A percentile compares a stretch with the other conserved stretches of the same genome.
Evolutionary conservation across 2,888 invertebrate genomes (phyloP).

Genomic region (Folsomia candida): DNA sequence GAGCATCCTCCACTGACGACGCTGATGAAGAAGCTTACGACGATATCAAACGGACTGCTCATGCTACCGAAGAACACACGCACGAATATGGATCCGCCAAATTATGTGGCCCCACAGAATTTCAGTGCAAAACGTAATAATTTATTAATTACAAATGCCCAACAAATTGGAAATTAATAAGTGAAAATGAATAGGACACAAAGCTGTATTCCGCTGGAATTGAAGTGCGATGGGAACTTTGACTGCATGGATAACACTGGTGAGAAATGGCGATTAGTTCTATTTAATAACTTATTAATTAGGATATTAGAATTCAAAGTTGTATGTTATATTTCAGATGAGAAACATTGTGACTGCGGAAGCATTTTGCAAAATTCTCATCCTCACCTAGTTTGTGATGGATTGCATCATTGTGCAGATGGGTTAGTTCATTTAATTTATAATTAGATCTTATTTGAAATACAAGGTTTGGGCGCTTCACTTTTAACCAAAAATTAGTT

Average conservation of each 20-base stretch:
- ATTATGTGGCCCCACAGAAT: slow-evolving; percentile 4
- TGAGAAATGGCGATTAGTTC: too few relatives aligned
- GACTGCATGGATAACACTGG: slow-evolving; percentile 1
- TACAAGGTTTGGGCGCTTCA: not conserved
- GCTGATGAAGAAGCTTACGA: slow-evolving; percentile 2
- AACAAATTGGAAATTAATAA: not conserved
- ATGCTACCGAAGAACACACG: slow-evolving; percentile 2
- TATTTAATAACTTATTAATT: too few relatives aligned
- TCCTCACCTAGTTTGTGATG: slow-evolving; percentile 6
- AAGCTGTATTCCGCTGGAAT: not conserved
- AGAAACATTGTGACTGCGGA: slow-evolving; percentile 13
- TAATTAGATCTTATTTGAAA: not conserved
- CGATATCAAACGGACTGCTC: not conserved
- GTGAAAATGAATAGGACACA: not conserved
- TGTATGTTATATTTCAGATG: not conserved
- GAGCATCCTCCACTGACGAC: not conserved
- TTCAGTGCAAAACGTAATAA: slow-evolving; percentile 8
- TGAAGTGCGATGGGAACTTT: slow-evolving; percentile 8
- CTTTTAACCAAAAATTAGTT: not conserved
- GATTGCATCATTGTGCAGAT: slow-evolving; percentile 8
- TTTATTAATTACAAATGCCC: not conserved
- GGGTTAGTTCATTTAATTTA: not conserved
- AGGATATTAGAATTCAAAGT: not conserved
- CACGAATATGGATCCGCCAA: slow-evolving; percentile 8
- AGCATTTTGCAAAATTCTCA: slow-evolving; percentile 2